A percentile compares a stretch with the other conserved stretches of the same genome.
Conservation (phyloP, 2,797 vertebrate species). For the Salarias fasciatus region DNA sequence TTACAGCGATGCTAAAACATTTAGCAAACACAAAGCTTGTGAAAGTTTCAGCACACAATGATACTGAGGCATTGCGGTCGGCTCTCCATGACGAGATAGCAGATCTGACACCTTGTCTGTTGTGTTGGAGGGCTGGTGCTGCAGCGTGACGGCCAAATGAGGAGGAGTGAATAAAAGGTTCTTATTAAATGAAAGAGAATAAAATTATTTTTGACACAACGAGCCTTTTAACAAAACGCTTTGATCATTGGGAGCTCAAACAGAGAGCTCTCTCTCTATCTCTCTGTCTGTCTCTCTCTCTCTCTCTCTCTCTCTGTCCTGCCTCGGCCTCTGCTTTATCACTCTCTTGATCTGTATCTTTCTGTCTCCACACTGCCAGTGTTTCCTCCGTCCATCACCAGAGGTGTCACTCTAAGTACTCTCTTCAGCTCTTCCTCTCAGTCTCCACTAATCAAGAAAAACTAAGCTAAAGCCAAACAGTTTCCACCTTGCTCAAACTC, state of each 20-base stretch:
- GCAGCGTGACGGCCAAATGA: constrained; percentile 1
- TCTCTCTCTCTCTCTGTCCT: constrained; percentile 19
- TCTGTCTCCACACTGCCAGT: constrained; percentile 2
- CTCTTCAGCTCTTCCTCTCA: not conserved
- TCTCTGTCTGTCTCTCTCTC: not conserved
- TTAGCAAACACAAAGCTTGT: not conserved
- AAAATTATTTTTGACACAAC: constrained; percentile 44
- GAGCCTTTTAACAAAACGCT: constrained; percentile 59
- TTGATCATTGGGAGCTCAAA: constrained; percentile 44
- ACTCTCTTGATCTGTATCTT: constrained; percentile 27
- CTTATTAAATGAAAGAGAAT: constrained; percentile 45
- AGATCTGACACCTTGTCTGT: constrained; percentile 16
- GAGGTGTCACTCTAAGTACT: constrained; percentile 1
- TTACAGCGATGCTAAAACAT: not conserved
- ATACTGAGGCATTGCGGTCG: not conserved
- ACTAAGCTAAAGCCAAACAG: not conserved
- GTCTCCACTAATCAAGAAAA: constrained; percentile 9
- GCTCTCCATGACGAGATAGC: not conserved
- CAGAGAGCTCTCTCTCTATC: too few relatives aligned
- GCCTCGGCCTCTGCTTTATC: constrained; percentile 25
- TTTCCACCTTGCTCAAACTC: too few relatives aligned
- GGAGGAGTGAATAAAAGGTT: constrained; percentile 9
- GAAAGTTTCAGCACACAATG: constrained; percentile 8
- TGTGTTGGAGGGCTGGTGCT: constrained; percentile 26
- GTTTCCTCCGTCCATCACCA: constrained; percentile 35